Evolutionary conservation across 23 tunicate species (phyloP), one percentile per base, ranked within the genome.

Genomic region (Halocynthia roretzi): DNA sequence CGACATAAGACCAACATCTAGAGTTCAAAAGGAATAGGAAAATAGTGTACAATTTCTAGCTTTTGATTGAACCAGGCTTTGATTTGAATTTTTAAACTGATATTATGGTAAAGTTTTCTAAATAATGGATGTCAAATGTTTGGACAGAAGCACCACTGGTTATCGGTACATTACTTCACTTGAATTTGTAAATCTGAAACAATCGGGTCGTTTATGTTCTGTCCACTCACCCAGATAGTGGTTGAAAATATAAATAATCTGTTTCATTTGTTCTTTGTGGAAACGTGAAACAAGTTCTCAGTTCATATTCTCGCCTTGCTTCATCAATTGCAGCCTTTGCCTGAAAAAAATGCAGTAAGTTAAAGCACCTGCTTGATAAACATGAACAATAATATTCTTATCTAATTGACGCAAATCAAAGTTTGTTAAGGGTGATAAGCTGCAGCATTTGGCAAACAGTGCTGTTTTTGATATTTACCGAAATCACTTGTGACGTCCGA

Each of bases 251-350:
- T 31, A 91, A 67, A 66, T 85, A 91, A 63, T 91, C 66, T 54
- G 60, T 70, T 62, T 91, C 97, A 57, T 57, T 58, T 11, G 84
- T 85, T 77, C 91, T 63, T 22, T 80, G 81, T 12, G 86, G 90
- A 67, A 91, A 85, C 2, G 81, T 56, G 8, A 91, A 64, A 77
- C 97, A 91, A n/a, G 97, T 85, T 21, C 91, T 76, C 87, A 91
- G 68, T 57, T 91, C 97, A 65, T 91, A 89, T 68, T 89, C 96
- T 51, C 71, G 82, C 50, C 96, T 72, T 5, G 96, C 89, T 56
- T 89, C 96, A 14, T 85, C 87, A 31, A 91, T 85, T 11, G 76
- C 90, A 11, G 90, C 80, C 7, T 76, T 81, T 6, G 91, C 89
- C 97, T 89, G 68, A 62, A 62, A 83, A 7, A 8, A 77, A 64